Conservation (phyloP, 1,140 invertebrate genomes). For the Scaptomyza montana region DNA sequence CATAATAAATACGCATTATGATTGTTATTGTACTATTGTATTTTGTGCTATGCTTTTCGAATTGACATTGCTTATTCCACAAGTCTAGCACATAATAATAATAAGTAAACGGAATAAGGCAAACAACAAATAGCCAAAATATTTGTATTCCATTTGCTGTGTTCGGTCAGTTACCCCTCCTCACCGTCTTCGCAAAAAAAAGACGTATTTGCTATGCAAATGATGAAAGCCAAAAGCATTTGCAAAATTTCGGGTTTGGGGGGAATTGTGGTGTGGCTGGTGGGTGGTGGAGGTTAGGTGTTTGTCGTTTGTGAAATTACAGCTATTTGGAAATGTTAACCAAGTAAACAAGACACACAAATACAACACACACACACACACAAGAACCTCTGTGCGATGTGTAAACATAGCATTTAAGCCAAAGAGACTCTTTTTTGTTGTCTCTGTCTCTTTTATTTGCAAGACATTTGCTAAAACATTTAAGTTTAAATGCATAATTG, state of each 20-base stretch:
- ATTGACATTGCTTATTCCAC: constrained; percentile 20
- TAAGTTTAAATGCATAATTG: neutral
- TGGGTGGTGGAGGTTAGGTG: neutral
- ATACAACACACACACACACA: no score
- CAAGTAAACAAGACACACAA: constrained; percentile 24
- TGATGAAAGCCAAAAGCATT: constrained; percentile 37
- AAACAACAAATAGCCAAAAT: constrained; percentile 29
- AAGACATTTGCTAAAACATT: no score
- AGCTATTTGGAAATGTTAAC: constrained; percentile 30
- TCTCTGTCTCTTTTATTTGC: neutral
- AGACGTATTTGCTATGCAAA: constrained; percentile 52
- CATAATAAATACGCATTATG: constrained; percentile 44
- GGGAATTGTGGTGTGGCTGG: neutral
- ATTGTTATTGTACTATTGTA: constrained; percentile 27
- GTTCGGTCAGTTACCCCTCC: constrained; percentile 1
- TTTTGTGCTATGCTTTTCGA: neutral
- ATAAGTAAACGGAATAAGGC: constrained; percentile 11
- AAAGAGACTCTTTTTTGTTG: constrained; percentile 10
- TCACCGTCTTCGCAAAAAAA: neutral
- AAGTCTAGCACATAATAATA: constrained; percentile 34
- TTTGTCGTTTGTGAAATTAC: neutral
- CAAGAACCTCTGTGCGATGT: constrained; percentile 7
- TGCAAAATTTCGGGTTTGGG: neutral
- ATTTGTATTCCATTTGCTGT: constrained; percentile 21
- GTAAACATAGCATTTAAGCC: constrained; percentile 43